Evolutionary conservation across 2,888 invertebrate species (phyloP), one percentile per base, ranked within the genome.

Genomic region (Pseudoips prasinana): DNA sequence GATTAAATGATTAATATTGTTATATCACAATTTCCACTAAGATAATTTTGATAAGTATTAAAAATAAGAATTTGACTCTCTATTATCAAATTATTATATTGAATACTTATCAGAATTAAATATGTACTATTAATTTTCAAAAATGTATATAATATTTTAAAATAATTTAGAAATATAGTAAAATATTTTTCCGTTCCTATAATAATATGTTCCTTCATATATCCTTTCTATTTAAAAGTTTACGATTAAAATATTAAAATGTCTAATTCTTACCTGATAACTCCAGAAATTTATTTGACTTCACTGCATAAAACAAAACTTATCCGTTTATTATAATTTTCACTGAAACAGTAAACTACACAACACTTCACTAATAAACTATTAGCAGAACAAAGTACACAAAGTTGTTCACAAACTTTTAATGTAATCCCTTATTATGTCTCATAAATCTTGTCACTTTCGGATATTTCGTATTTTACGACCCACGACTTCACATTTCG

Each of bases 371-470:
- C 57, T 34, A 31, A 17, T 7, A 46, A 57, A 53, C 46, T 51
- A 48, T 55, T 33, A 52, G 11, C 38, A 23, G 25, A 46, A 54
- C 48, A 41, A 47, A 46, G 40, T 56, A 33, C 57, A 56, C 53
- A 40, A 46, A 56, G 56, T 50, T 44, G 32, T 33, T 39, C 57
- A 54, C 54, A 23, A 55, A 55, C 48, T 52, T 46, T 34, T 35
- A 40, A 45, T 33, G 22, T 26, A 10, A 37, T 22, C 29, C 38
- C 28, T 10, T 27, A 36, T 30, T 32, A 39, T 43, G 14, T 56
- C 39, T 45, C 46, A 54, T 54, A 54, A 57, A 57, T 54, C 40
- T 54, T 39, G 46, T 41, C 54, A 57, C 57, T 57, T 51, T 51
- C 37, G 11, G 26, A 42, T 50, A 39, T 33, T 25, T 34, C 46